A percentile compares a stretch with the other conserved stretches of the same genome.
phyloP scores from a whole-genome alignment of 2,797 vertebrate genomes.

The Urophycis tenuis region DNA sequence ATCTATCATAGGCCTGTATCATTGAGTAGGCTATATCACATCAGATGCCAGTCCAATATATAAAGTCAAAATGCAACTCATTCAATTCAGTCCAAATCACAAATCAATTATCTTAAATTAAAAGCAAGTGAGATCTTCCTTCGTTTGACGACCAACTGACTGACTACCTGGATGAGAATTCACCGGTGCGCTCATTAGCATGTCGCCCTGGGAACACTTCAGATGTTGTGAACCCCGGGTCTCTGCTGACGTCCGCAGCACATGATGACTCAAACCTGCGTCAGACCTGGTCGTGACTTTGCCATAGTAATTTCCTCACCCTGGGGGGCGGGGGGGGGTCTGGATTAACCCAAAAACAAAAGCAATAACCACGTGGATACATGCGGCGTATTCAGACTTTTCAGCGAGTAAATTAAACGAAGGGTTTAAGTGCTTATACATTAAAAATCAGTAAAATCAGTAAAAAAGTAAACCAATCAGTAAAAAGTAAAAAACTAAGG shows the following conservation, averaged over 20 bases:
- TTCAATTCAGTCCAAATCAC: too few species aligned
- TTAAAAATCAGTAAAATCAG: background rate
- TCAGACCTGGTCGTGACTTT: constrained; percentile 67
- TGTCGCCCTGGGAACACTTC: constrained; percentile 46
- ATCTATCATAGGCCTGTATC: too few species aligned
- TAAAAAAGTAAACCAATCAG: background rate
- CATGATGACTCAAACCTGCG: constrained; percentile 71
- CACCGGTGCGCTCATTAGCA: background rate
- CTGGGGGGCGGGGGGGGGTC: constrained; percentile 9
- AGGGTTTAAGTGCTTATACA: background rate
- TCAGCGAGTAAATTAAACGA: background rate
- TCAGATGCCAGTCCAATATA: too few species aligned
- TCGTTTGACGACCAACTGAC: too few species aligned
- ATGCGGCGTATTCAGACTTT: constrained; percentile 3
- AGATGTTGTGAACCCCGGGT: constrained; percentile 42
- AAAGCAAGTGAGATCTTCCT: too few species aligned
- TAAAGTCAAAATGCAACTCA: too few species aligned
- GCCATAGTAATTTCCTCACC: constrained; percentile 57
- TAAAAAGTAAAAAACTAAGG: background rate
- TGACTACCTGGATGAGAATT: background rate
- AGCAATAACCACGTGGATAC: constrained; percentile 49
- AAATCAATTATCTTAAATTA: too few species aligned
- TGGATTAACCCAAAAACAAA: constrained; percentile 43
- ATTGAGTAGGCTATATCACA: too few species aligned
- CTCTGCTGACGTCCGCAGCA: constrained; percentile 63